Evolutionary conservation across 2,113 vertebrate species (phyloP).

Genomic region (Mesembrinibis cayennensis): DNA sequence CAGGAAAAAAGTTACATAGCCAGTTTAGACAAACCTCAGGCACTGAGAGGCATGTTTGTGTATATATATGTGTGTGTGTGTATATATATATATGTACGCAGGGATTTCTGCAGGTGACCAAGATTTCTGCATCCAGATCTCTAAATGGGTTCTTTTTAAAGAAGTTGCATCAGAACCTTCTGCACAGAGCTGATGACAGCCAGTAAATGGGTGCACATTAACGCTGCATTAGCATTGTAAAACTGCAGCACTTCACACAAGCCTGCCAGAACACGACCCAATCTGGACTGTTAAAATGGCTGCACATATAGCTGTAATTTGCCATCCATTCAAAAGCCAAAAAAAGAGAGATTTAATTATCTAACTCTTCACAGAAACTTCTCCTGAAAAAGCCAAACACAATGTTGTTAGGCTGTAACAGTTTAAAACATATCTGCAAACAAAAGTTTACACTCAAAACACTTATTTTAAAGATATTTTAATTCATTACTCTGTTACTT

Average conservation of each 20-base stretch:
- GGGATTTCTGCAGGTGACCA: neutral
- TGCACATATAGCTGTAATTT: neutral
- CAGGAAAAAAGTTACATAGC: neutral
- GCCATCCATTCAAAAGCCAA: neutral
- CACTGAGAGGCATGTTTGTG: neutral
- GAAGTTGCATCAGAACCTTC: neutral
- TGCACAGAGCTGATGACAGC: neutral
- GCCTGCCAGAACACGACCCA: neutral
- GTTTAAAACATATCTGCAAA: neutral
- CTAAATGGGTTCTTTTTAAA: neutral
- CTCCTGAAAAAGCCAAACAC: neutral
- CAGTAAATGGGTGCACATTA: neutral
- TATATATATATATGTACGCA: neutral
- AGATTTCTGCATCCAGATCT: neutral
- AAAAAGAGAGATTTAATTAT: neutral
- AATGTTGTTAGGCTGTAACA: neutral
- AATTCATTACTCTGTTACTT: slow-evolving; percentile 37
- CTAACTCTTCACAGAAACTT: neutral
- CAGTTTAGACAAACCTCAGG: neutral
- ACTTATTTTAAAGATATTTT: neutral
- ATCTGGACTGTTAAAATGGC: neutral
- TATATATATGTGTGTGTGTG: neutral
- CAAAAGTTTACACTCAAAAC: neutral
- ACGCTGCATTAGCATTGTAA: neutral
- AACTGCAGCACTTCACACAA: slow-evolving; percentile 1